Evolutionary conservation across 2,888 invertebrate species (phyloP).

Genomic region (Amphiduros pacificus): DNA sequence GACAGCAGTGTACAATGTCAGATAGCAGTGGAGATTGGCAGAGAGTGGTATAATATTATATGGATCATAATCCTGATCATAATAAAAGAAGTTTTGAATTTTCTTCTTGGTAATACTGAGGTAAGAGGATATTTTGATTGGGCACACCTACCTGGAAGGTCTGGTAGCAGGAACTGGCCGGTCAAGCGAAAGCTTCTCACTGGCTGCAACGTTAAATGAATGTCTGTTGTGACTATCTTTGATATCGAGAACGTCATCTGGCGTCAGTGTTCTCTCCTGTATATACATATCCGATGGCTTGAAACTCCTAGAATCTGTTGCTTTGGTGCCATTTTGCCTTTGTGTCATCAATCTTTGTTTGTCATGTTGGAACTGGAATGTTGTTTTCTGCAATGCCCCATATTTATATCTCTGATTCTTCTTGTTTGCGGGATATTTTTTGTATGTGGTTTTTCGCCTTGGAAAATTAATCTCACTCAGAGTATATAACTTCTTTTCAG

Average conservation of each 20-base stretch:
- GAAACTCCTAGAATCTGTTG: background rate
- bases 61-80: no score
- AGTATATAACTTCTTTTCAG: no score
- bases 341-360: no score
- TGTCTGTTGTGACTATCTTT: slow-evolving; percentile 16
- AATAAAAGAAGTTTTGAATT: no score
- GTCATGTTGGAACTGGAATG: background rate
- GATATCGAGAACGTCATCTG: slow-evolving; percentile 6
- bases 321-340: background rate
- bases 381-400: background rate
- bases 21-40: no score
- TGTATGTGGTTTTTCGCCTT: no score
- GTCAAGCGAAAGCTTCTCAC: slow-evolving; percentile 11
- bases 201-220: slow-evolving; percentile 20
- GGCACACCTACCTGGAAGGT: no score
- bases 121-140: no score
- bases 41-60: no score
- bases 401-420: background rate
- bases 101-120: no score
- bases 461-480: background rate
- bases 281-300: background rate
- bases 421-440: background rate
- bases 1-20: no score
- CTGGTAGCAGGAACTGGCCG: slow-evolving; percentile 14
- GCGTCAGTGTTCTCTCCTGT: background rate